Conservation (phyloP, 2,113 vertebrate species). For the Climacteris rufus region DNA sequence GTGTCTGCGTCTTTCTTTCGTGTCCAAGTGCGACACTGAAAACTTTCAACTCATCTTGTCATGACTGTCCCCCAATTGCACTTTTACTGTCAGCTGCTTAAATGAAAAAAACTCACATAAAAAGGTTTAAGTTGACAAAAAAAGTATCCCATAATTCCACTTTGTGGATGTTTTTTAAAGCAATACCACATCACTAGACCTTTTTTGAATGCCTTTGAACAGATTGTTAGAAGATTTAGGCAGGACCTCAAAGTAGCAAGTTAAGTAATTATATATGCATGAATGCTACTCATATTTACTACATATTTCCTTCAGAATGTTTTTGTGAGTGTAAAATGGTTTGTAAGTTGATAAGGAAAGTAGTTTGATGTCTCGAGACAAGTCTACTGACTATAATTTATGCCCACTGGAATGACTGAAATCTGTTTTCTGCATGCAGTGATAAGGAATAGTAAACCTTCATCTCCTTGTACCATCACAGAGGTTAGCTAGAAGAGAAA, state of each 20-base stretch:
- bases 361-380: slow-evolving; percentile 14
- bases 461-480: slow-evolving; percentile 38
- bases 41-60: background rate
- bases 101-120: background rate
- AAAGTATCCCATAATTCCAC: background rate
- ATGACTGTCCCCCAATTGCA: background rate
- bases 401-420: slow-evolving; percentile 10
- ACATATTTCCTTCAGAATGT: background rate
- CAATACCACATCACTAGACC: background rate
- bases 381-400: background rate
- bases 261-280: background rate
- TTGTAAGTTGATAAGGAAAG: slow-evolving; percentile 22
- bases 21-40: too few species aligned
- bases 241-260: slow-evolving; percentile 12
- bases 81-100: background rate
- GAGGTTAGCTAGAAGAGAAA: slow-evolving; percentile 4
- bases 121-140: background rate
- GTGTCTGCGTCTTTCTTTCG: too few species aligned
- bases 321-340: background rate
- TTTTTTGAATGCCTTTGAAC: background rate
- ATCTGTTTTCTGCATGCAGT: background rate
- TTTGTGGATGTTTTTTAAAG: background rate
- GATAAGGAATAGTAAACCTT: slow-evolving; percentile 49
- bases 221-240: background rate
- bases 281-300: background rate